Evolutionary conservation across 2,797 vertebrate species (phyloP), one percentile per base, ranked within the genome.

Genomic region (Cercopithecus diana): DNA sequence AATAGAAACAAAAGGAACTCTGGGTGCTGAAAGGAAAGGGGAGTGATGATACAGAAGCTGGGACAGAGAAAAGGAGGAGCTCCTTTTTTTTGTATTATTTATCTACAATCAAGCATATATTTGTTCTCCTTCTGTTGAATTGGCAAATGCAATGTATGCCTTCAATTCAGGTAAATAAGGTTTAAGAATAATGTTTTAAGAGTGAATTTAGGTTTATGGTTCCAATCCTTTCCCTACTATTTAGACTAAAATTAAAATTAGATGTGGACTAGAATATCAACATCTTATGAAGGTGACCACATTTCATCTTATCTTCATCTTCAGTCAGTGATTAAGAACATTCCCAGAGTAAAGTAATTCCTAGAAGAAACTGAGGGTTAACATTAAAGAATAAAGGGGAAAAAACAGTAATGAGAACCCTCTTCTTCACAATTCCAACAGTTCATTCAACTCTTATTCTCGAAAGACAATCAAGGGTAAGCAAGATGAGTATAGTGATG

Each of bases 361-460:
- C 28, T 86, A 80, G 43, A 83, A 90, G 80, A 48, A 95, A 57
- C 11, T 9, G 1, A 89, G 39, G 80, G 45, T 84, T 84, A 82
- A 92, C 82, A 41, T 81, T 88, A 91, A 79, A 96, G 76, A 95
- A 93, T 75, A 81, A 83, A 93, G 86, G 87, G 28, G 52, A 89
- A 93, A 36, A 17, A 73, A 86, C 84, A 90, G 20, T 52, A 95
- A 81, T 55, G 28, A 64, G 26, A 84, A 64, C 33, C 14, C 64
- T 82, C 80, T 90, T 93, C 79, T 82, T 90, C 57, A 90, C 7
- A 90, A 87, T 85, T 93, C 4, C 36, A 90, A 83, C 28, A 84
- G 52, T 88, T 88, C 43, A 86, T 39, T 95, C 90, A 93, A 96
- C 36, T 83, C 39, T 75, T 87, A 82, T 36, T 84, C 43, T 82